Evolutionary conservation across 2,888 invertebrate species (phyloP).

Genomic region (Meloe dianella): DNA sequence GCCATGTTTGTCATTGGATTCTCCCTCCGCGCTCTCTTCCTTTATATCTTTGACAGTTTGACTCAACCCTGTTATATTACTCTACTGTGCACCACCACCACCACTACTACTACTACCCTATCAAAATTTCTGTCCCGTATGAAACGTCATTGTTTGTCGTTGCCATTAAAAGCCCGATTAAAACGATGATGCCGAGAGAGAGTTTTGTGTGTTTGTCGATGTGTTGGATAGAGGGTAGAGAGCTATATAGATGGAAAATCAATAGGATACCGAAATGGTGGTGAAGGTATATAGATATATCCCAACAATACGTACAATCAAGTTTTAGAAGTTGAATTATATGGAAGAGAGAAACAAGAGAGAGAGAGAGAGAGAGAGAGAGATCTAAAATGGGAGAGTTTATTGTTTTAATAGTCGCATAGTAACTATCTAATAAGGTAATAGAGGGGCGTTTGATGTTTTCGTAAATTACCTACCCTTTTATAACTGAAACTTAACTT

Average conservation of each 20-base stretch:
- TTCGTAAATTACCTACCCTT: neutral
- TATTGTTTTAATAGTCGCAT: neutral
- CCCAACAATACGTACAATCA: neutral
- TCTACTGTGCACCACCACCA: conserved; percentile 11
- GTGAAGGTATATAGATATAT: conserved; percentile 1
- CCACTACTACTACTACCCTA: neutral
- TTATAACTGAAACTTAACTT: neutral
- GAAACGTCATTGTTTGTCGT: conserved; percentile 37
- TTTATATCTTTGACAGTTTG: neutral
- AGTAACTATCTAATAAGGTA: neutral
- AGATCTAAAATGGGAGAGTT: neutral
- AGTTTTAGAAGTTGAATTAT: conserved; percentile 6
- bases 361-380: neutral
- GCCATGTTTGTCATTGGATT: conserved; percentile 1
- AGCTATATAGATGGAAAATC: conserved; percentile 47
- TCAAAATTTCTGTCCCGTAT: conserved; percentile 20
- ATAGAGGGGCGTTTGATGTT: neutral
- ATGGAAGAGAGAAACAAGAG: neutral
- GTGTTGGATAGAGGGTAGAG: conserved; percentile 35
- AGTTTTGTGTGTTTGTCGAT: neutral
- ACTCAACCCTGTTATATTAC: neutral
- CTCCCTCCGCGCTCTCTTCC: neutral
- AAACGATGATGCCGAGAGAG: conserved; percentile 39
- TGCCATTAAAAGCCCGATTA: conserved; percentile 38
- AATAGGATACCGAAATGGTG: conserved; percentile 39